Conservation (phyloP, 2,113 vertebrate genomes). For the Macquaria ambigua region DNA sequence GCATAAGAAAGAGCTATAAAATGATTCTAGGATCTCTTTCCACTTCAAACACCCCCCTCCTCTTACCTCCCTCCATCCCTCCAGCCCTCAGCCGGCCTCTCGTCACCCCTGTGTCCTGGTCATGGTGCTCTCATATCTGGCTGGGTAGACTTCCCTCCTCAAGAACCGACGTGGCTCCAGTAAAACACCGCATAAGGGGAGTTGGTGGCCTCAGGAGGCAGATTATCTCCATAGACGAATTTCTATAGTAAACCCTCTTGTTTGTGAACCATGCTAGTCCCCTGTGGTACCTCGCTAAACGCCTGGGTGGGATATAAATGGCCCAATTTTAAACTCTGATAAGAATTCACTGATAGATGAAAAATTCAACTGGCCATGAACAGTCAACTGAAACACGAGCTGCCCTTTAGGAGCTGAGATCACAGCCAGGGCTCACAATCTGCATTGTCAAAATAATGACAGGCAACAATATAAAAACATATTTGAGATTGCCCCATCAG, state of each 20-base stretch:
- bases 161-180: conserved; percentile 59
- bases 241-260: conserved; percentile 29
- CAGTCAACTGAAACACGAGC: conserved; percentile 26
- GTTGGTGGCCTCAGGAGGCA: conserved; percentile 44
- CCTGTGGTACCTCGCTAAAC: conserved; percentile 40
- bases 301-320: conserved; percentile 50
- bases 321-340: conserved; percentile 49
- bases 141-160: conserved; percentile 47
- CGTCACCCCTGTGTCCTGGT: conserved; percentile 63
- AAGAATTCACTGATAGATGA: conserved; percentile 49
- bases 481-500: not conserved
- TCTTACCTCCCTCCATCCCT: conserved; percentile 35
- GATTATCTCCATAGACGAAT: conserved; percentile 35
- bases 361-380: conserved; percentile 32
- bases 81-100: conserved; percentile 42
- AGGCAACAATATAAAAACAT: not conserved
- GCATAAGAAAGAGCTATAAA: conserved; percentile 82
- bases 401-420: conserved; percentile 22
- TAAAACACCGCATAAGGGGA: conserved; percentile 57
- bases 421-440: not conserved
- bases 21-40: conserved; percentile 75
- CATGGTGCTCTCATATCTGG: conserved; percentile 68
- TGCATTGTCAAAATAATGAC: not conserved
- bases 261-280: conserved; percentile 56
- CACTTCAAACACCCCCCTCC: conserved; percentile 62